Base-by-base conservation (phyloP, 2,888 invertebrate genomes). In the Melanchra persicariae region DNA sequence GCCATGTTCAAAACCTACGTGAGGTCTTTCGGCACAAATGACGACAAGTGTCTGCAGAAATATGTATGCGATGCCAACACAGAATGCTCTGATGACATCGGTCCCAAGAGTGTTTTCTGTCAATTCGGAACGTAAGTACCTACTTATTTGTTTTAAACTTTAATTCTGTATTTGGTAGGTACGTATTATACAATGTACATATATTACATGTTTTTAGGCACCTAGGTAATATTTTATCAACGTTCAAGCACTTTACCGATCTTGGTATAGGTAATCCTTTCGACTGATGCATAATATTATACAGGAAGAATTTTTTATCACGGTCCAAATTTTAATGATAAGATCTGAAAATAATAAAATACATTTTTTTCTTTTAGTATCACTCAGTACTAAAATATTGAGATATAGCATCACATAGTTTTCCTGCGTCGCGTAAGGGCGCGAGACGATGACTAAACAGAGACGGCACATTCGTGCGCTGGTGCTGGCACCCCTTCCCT, bases 1-100 rank as follows among this genome's bases (percentile, higher is more conserved):
- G 97, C 98, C 72, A 98, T 99, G 97, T 96, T 98, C 87, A 99
- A 99, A 96, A 98, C 98, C 77, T 99, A 98, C 94, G 97, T 98
- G 70, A 97, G 97, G 88, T 98, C 98, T 51, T 97, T 98, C 87
- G 97, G 97, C 75, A 97, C 97, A 47, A 96, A 97, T 62, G 98
- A 98, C 88, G 98, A 98, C 88, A 97, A 97, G 87, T 99, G 99
- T 90, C 97, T 98, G 91, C 98, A 98, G 93, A 98, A 98, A 89
- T 98, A 98, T 92, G 97, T 99, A 84, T 99, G 99, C 90, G 98
- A 99, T 87, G 99, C 99, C 34, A 98, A 98, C 93, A 97, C 97
- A 63, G 98, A 99, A 89, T 99, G 99, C 92, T 97, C 98, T 40
- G 96, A 97, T 62, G 98, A 98, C 90, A 97, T 97, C 81, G 97